A percentile compares a stretch with the other conserved stretches of the same genome.
Conservation (phyloP, 30 jellyfish, hydroid and myxozoan genomes). For the Sanderia malayensis region DNA sequence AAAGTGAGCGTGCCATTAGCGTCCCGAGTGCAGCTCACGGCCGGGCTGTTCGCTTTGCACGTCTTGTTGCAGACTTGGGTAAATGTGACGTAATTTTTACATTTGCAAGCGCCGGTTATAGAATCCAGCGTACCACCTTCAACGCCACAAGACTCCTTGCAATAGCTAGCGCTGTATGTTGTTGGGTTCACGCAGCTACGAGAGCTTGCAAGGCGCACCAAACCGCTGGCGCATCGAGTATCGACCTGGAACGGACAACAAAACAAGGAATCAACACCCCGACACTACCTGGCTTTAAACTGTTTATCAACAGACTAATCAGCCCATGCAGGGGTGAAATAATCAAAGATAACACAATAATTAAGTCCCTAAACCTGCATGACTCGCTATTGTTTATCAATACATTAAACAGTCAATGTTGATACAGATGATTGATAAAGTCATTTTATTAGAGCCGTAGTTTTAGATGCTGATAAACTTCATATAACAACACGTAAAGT, state of each 20-base stretch:
- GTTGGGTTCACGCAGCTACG: constrained; percentile 70
- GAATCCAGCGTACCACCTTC: constrained; percentile 72
- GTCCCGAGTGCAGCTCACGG: constrained; percentile 30
- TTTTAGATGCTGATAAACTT: too few relatives aligned
- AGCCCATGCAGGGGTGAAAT: too few relatives aligned
- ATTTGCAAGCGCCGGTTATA: constrained; percentile 66
- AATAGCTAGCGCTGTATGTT: constrained; percentile 16
- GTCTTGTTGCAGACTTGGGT: constrained; percentile 72
- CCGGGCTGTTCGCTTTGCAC: constrained; percentile 57
- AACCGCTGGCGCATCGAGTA: constrained; percentile 75
- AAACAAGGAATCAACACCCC: not conserved
- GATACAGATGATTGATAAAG: too few relatives aligned
- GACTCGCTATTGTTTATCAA: too few relatives aligned
- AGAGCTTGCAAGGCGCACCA: constrained; percentile 67
- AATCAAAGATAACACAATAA: too few relatives aligned
- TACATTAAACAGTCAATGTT: too few relatives aligned
- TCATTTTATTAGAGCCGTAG: too few relatives aligned
- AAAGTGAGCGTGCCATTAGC: constrained; percentile 54
- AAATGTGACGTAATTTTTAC: constrained; percentile 55
- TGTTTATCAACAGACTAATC: too few relatives aligned
- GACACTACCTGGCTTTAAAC: too few relatives aligned
- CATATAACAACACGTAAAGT: too few relatives aligned
- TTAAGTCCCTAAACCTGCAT: too few relatives aligned
- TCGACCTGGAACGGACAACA: constrained; percentile 62
- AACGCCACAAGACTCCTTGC: constrained; percentile 71